Evolutionary conservation across 2,113 vertebrate species (phyloP), one percentile per base, ranked within the genome.

Genomic region (Corythoichthys haematopterus): DNA sequence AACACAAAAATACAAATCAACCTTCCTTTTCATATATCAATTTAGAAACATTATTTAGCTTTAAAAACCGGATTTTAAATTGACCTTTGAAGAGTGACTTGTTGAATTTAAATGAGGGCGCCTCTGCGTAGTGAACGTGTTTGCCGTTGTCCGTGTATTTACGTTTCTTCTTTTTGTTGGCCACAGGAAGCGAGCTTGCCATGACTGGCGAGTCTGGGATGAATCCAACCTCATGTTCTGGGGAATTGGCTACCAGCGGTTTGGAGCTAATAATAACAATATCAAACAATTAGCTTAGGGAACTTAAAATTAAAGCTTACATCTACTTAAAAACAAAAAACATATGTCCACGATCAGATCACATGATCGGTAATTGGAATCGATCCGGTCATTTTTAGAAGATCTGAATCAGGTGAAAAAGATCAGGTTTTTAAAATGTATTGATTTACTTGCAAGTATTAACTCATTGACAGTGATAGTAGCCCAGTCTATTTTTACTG

Each of bases 191-290:
- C 0, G 94, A 93, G 72, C 93, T 89, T 0, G 87, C 61, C 64
- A 86, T 72, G 74, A 92, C 70, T 0, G 96, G 97, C 2, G 96
- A 97, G 89, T 92, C 94, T 58, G 96, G 95, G 85, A 98, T 96
- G 80, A 95, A 3, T 5, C 89, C 91, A 68, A 95, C 94, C 37
- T 96, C 95, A 33, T 78, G 71, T 4, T 91, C 88, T 1, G 78
- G 11, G 3, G 77, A 69, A 1, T 72, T 66, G 10, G 50, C 13
- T 43, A 36, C 64, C 62, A 47, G 66, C 0, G 6, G 35, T 57
- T 73, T 65, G 0, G 56, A 63, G 55, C 84, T 87, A 74, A 62
- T 11, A 28, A 47, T 12, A 64, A 36, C 14, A 51, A 61, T 28
- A 11, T 43, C 38, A 43, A 37, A 69, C 69, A 81, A 1, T 48